Evolutionary conservation across 1,140 invertebrate species (phyloP), one percentile per base, ranked within the genome.

Genomic region (Aphaenogaster floridana): DNA sequence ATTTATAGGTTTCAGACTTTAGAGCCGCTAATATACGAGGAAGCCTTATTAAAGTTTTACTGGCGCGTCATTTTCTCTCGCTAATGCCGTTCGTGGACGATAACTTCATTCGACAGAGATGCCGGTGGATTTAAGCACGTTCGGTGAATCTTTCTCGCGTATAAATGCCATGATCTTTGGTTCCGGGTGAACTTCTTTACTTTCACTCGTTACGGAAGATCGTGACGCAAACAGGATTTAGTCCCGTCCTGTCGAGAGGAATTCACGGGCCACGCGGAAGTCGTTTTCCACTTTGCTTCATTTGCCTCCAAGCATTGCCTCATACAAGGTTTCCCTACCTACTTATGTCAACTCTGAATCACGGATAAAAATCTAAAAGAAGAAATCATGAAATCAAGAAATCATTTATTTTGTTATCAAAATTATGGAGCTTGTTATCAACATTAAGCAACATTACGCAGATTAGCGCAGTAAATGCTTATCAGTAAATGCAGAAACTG

Each of bases 181-280:
- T 94, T 94, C 93, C 93, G 92, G 93, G 90, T 93, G 84, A 92
- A 76, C 64, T 66, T 91, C 81, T 93, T 92, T 92, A 94, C 94
- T 95, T 95, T 95, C 94, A 94, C 94, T 93, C 91, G 94, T 95
- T 92, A 89, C 88, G 89, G 88, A 88, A 90, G 90, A 88, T 93
- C 92, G 91, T 92, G 93, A 93, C 90, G 90, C 89, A 91, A 93
- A 93, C 90, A 89, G 86, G 86, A 90, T 90, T 92, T 92, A 63
- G 74, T 84, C 76, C 86, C 72, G 61, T 64, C 69, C 74, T 13
- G 48, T 50, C 17, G 39, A 48, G 57, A 74, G n/a, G 71, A 87
- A 88, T 89, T 61, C 57, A 71, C 59, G 69, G 68, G 68, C 34
- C 21, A n/a, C 42, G 64, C 48, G 63, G 52, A 68, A 83, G 17